Evolutionary conservation across 2,113 vertebrate genomes (phyloP), one percentile per base, ranked within the genome.

Genomic region (Pimephales promelas): DNA sequence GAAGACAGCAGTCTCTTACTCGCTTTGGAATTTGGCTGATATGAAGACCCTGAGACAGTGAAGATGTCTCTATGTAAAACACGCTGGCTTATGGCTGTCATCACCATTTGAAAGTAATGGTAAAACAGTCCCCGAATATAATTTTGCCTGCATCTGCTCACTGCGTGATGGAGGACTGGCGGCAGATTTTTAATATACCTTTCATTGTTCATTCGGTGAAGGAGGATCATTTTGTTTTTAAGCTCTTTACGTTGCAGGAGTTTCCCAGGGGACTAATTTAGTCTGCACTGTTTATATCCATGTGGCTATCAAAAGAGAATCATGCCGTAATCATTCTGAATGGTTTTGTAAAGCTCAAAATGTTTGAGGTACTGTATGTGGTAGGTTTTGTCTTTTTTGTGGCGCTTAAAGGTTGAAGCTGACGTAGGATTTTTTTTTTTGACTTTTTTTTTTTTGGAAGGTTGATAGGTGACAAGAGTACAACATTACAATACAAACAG

Each of bases 21-120:
- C 64, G 45, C 70, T 24, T 68, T 79, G 45, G 34, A 61, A 43
- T 84, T 81, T 82, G 45, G 34, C 28, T 80, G 83, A 83, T 83
- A 83, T 80, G 83, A 87, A 76, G 84, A 83, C 74, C 82, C 18
- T 70, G 83, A 70, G 82, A 86, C 56, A 72, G 74, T 75, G 68
- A 52, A 66, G 79, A 79, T 82, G 66, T 45, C 83, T 73, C 74
- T n/a, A 9, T 83, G 52, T 70, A 68, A 83, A 82, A 84, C 54
- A 83, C 31, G 40, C 40, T 68, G 82, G 85, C 72, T 84, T 57
- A 81, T 72, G 57, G 70, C 18, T 79, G 83, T 85, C 73, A 64
- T 78, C 43, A 22, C 80, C 45, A 16, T 73, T 82, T 61, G 22
- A 80, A 84, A 84, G 62, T 45, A 56, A 83, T 34, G 80, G 52